phyloP scores from a whole-genome alignment of 2,797 vertebrate species.

The Trachops cirrhosus region DNA sequence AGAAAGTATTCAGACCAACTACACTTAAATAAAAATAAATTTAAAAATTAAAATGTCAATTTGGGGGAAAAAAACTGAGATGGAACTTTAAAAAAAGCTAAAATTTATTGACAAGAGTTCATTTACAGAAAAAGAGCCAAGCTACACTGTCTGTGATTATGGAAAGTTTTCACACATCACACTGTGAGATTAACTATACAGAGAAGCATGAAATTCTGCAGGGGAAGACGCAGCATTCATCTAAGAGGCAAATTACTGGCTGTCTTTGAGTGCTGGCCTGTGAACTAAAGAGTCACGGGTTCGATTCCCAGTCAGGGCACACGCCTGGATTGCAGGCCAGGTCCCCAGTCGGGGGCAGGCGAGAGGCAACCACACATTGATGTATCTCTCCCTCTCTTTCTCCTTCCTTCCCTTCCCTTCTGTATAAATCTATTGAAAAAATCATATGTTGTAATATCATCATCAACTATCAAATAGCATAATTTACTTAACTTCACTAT shows the following conservation, averaged over 20 bases:
- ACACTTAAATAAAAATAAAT: neutral
- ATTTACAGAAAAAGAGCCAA: constrained; percentile 29
- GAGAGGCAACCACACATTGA: too few relatives aligned
- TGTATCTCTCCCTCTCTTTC: too few relatives aligned
- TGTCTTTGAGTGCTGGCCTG: neutral
- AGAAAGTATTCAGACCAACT: neutral
- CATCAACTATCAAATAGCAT: neutral
- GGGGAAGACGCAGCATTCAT: constrained; percentile 22
- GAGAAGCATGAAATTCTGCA: neutral
- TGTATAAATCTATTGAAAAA: neutral
- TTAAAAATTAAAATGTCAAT: neutral
- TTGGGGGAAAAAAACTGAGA: neutral
- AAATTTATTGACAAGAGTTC: constrained; percentile 1
- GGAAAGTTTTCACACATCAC: neutral
- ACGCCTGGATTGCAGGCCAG: too few relatives aligned
- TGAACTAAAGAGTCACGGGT: too few relatives aligned
- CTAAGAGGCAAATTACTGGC: constrained; percentile 17
- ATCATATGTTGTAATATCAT: neutral
- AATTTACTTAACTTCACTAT: constrained; percentile 30
- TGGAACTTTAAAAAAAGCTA: neutral
- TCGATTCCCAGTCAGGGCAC: too few relatives aligned
- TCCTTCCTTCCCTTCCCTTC: too few relatives aligned
- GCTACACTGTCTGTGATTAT: neutral
- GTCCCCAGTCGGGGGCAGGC: too few relatives aligned
- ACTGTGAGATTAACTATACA: constrained; percentile 12